Evolutionary conservation across 2,888 invertebrate species (phyloP).

Genomic region (Eurois occulta): DNA sequence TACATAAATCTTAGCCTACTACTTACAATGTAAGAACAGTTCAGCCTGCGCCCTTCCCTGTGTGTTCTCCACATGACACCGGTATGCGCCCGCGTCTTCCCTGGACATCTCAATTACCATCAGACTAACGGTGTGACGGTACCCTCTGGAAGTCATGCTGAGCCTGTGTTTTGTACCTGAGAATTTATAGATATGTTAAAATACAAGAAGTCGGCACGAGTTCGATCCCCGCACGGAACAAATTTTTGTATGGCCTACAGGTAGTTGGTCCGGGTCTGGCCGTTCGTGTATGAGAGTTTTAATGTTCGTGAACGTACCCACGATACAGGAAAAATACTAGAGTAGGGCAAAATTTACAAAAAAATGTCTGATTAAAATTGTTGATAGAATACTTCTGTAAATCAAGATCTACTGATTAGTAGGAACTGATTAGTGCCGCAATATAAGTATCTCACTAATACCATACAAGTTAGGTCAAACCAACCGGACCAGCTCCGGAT

Average conservation of each 20-base stretch:
- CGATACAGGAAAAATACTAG: not conserved
- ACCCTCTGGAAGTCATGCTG: conserved; percentile 82
- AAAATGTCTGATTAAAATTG: not conserved
- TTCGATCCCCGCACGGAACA: not conserved
- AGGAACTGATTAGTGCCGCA: too few relatives aligned
- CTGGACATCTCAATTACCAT: conserved; percentile 90
- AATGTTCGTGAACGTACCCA: not conserved
- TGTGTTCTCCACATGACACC: conserved; percentile 92
- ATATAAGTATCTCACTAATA: not conserved
- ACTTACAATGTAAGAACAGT: conserved; percentile 92
- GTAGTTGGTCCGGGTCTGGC: not conserved
- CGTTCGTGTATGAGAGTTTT: not conserved
- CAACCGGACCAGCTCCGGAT: not conserved
- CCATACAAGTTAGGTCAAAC: not conserved
- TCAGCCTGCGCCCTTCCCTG: conserved; percentile 92
- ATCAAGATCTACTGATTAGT: too few relatives aligned
- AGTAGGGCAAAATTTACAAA: not conserved
- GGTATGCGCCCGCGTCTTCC: conserved; percentile 92
- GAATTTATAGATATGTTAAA: not conserved
- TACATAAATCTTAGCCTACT: not conserved
- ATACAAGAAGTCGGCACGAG: not conserved
- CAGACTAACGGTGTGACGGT: conserved; percentile 91
- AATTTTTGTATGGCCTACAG: not conserved
- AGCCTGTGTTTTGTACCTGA: conserved; percentile 82
- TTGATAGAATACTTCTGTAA: too few relatives aligned